Conservation (phyloP, 2,113 vertebrate species). For the Pteropus alecto region DNA sequence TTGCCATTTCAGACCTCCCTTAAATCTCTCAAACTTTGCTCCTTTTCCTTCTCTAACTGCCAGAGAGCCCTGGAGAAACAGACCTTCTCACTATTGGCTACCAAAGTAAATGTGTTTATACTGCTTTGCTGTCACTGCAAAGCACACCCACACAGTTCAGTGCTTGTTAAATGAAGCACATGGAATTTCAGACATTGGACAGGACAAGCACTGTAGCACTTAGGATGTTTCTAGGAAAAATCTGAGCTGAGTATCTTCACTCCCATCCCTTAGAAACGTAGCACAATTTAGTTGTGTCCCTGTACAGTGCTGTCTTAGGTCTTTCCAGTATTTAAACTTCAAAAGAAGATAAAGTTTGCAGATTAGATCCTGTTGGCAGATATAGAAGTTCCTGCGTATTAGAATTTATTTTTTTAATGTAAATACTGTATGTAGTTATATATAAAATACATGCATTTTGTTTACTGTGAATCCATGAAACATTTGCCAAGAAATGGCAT, state of each 20-base stretch:
- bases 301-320: not conserved
- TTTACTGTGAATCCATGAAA: not conserved
- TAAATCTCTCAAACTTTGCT: not conserved
- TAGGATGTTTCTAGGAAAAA: not conserved
- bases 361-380: not conserved
- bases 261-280: not conserved
- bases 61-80: not conserved
- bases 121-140: not conserved
- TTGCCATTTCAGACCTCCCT: not conserved
- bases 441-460: not conserved
- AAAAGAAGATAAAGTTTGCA: not conserved
- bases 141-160: not conserved
- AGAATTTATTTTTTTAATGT: not conserved
- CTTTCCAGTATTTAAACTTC: not conserved
- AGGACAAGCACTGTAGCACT: not conserved
- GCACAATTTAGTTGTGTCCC: not conserved
- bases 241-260: not conserved
- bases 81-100: not conserved
- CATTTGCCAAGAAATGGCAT: not conserved
- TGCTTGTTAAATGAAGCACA: not conserved
- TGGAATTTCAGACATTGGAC: not conserved
- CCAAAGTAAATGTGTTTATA: not conserved
- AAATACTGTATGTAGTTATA: not conserved
- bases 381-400: not conserved
- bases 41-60: not conserved